phyloP scores from a whole-genome alignment of 2,797 vertebrate species.

The Channallabes apus region DNA sequence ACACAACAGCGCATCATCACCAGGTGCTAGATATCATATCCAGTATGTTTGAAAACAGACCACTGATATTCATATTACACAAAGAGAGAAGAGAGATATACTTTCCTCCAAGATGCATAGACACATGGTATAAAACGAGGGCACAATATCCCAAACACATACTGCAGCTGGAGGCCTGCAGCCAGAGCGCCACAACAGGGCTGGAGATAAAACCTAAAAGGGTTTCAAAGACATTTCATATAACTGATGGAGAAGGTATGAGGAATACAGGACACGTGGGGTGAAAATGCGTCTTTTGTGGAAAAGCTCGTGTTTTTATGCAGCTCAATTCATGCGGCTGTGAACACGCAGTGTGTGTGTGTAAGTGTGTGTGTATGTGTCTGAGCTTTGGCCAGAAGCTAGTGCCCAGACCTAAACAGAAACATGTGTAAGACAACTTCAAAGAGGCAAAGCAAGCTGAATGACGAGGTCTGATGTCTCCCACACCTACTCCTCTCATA shows the following conservation, averaged over 20 bases:
- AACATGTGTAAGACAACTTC: slow-evolving; percentile 50
- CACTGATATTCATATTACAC: slow-evolving; percentile 37
- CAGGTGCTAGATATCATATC: slow-evolving; percentile 46
- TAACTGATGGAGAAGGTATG: slow-evolving; percentile 11
- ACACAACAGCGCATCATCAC: slow-evolving; percentile 46
- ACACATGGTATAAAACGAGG: slow-evolving; percentile 18
- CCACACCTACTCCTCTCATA: slow-evolving; percentile 25
- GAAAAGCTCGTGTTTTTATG: background rate
- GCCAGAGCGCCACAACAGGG: slow-evolving; percentile 12
- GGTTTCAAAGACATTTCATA: background rate
- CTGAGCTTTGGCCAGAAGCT: slow-evolving; percentile 9
- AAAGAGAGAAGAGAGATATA: background rate
- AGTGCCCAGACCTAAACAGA: slow-evolving; percentile 46
- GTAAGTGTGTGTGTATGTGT: background rate
- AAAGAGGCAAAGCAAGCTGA: slow-evolving; percentile 40
- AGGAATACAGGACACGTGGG: slow-evolving; percentile 1
- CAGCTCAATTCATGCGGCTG: background rate
- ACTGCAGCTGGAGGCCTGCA: slow-evolving; percentile 1
- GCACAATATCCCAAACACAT: slow-evolving; percentile 19
- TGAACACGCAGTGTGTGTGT: slow-evolving; percentile 2
- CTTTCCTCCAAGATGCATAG: slow-evolving; percentile 12
- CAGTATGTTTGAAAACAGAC: slow-evolving; percentile 34
- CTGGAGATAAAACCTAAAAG: background rate
- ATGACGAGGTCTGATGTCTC: slow-evolving; percentile 31
- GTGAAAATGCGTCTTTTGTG: background rate